Percentiles rank a stretch among this genome's conserved stretches.
Conservation (phyloP, 2,888 invertebrate species). For the Scelioninae gen. 1 region DNA sequence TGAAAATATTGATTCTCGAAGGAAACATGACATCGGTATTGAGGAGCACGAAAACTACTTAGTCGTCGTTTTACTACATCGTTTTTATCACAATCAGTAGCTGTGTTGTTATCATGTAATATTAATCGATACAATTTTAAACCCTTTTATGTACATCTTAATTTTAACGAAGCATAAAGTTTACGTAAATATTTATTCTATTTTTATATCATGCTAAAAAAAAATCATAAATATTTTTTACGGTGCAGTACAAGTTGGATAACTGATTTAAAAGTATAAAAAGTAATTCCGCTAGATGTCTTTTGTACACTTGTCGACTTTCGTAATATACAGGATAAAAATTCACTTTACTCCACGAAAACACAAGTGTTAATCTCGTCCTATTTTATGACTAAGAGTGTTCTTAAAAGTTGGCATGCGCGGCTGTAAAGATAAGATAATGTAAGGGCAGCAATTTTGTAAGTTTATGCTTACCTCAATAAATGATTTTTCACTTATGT, state of each 20-base stretch:
- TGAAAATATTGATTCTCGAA: constrained; percentile 59
- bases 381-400: constrained; percentile 54
- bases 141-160: background rate
- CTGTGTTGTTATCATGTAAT: background rate
- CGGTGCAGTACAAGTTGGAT: background rate
- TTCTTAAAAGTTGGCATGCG: constrained; percentile 61
- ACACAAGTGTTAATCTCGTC: constrained; percentile 61
- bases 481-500: constrained; percentile 60
- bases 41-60: constrained; percentile 29
- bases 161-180: background rate
- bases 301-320: constrained; percentile 40
- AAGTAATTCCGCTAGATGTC: constrained; percentile 12
- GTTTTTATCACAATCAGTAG: constrained; percentile 14
- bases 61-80: constrained; percentile 4
- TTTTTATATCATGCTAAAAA: too few species aligned
- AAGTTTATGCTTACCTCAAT: constrained; percentile 53
- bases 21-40: constrained; percentile 52
- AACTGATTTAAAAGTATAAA: constrained; percentile 32
- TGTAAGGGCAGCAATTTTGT: constrained; percentile 58
- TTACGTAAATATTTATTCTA: too few species aligned
- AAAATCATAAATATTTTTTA: background rate
- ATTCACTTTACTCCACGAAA: constrained; percentile 53
- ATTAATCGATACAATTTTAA: background rate
- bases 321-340: constrained; percentile 45
- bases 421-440: constrained; percentile 58